Conservation (phyloP, 2,797 vertebrate genomes). For the Clamator glandarius region DNA sequence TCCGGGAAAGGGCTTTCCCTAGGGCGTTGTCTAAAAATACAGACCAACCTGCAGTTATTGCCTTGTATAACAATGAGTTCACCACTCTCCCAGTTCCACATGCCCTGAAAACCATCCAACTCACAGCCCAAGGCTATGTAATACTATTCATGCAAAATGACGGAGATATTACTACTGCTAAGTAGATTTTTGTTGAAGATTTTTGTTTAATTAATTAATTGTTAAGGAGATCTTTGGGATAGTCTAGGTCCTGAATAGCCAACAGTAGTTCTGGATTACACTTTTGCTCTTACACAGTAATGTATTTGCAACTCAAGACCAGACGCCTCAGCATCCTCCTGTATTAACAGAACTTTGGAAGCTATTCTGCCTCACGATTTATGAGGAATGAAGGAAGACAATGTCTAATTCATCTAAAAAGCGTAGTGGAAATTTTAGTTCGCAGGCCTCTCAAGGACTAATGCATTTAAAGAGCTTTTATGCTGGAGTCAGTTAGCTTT, state of each 20-base stretch:
- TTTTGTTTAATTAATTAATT: background rate
- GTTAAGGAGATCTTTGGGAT: background rate
- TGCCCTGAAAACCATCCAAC: background rate
- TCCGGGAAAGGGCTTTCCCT: background rate
- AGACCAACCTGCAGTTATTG: background rate
- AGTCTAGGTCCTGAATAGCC: background rate
- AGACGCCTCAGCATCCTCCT: background rate
- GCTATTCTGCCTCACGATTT: background rate
- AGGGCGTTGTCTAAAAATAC: background rate
- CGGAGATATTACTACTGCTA: background rate
- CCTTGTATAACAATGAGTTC: background rate
- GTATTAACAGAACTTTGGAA: constrained; percentile 6
- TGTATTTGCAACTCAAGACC: background rate
- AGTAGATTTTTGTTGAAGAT: background rate
- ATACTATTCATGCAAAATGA: background rate
- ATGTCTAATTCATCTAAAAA: constrained; percentile 72
- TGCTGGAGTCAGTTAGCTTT: constrained; percentile 75
- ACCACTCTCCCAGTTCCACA: background rate
- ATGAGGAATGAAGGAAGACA: constrained; percentile 56
- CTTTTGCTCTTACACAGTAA: background rate
- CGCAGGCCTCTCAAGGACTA: constrained; percentile 71
- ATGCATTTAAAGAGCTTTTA: constrained; percentile 80
- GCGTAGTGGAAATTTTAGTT: constrained; percentile 40
- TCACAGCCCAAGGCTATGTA: background rate
- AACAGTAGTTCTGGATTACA: background rate